Evolutionary conservation across 2,797 vertebrate genomes (phyloP).

Genomic region (Pangasius sanitwongsei): DNA sequence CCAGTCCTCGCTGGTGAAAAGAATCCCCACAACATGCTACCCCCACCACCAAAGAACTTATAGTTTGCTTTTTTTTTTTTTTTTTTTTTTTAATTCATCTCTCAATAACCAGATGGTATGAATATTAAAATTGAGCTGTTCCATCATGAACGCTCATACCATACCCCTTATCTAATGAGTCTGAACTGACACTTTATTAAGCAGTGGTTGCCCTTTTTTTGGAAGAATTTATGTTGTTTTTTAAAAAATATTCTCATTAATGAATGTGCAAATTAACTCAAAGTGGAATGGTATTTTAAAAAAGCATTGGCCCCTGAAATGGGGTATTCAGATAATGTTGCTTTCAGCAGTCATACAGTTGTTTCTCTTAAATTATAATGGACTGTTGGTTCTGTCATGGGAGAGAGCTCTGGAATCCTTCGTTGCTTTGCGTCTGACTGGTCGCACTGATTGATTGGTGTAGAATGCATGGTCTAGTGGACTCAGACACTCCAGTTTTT

Average conservation of each 20-base stretch:
- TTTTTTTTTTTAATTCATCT: not conserved
- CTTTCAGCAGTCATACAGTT: slow-evolving; percentile 43
- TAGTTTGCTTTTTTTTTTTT: not conserved
- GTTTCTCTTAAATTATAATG: slow-evolving; percentile 39
- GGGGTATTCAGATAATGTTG: not conserved
- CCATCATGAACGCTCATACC: not conserved
- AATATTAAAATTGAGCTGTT: not conserved
- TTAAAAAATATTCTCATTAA: not conserved
- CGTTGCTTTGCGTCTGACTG: slow-evolving; percentile 47
- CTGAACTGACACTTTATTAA: not conserved
- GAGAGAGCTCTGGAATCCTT: slow-evolving; percentile 50
- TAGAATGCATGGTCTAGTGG: slow-evolving; percentile 49
- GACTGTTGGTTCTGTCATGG: slow-evolving; percentile 50
- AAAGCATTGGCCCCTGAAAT: slow-evolving; percentile 3
- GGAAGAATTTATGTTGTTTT: not conserved
- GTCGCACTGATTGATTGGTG: slow-evolving; percentile 54
- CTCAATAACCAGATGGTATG: not conserved
- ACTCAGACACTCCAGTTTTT: slow-evolving; percentile 33
- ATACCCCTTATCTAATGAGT: not conserved
- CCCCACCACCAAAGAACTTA: not conserved
- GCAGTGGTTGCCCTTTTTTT: not conserved
- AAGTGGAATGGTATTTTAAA: not conserved
- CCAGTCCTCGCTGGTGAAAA: not conserved
- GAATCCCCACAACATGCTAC: not conserved
- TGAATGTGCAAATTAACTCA: not conserved